Conservation (phyloP, 2,113 vertebrate species). For the Amblyornis subalaris region DNA sequence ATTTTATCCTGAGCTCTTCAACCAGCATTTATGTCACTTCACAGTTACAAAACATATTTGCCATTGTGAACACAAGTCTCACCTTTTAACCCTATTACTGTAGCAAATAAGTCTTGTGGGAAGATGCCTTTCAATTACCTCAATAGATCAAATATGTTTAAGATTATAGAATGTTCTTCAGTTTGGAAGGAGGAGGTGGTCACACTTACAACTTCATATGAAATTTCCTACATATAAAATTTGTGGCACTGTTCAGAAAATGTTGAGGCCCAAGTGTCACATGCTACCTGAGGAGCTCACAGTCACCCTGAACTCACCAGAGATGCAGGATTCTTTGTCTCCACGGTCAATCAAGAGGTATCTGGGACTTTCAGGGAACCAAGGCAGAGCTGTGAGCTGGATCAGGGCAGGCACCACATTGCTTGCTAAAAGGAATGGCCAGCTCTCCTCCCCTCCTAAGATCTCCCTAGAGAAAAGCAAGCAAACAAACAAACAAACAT, state of each 20-base stretch:
- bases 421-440: constrained; percentile 87
- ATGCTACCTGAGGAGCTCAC: background rate
- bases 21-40: background rate
- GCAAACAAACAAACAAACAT: background rate
- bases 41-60: background rate
- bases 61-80: background rate
- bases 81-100: background rate
- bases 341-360: constrained; percentile 87
- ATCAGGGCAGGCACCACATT: constrained; percentile 83
- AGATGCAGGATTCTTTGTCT: constrained; percentile 80
- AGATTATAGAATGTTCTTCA: background rate
- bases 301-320: constrained; percentile 67
- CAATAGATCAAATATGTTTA: background rate
- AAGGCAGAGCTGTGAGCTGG: constrained; percentile 83
- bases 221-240: background rate
- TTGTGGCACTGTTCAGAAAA: background rate
- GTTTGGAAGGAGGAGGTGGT: background rate
- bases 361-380: constrained; percentile 88
- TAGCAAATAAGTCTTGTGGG: background rate
- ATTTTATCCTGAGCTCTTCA: background rate
- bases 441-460: constrained; percentile 78
- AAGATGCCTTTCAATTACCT: background rate
- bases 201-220: background rate
- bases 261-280: fast-evolving
- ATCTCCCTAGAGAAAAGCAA: constrained; percentile 75